phyloP scores from a whole-genome alignment of 2,888 invertebrate genomes.

The Polydrusus pterygomalis region DNA sequence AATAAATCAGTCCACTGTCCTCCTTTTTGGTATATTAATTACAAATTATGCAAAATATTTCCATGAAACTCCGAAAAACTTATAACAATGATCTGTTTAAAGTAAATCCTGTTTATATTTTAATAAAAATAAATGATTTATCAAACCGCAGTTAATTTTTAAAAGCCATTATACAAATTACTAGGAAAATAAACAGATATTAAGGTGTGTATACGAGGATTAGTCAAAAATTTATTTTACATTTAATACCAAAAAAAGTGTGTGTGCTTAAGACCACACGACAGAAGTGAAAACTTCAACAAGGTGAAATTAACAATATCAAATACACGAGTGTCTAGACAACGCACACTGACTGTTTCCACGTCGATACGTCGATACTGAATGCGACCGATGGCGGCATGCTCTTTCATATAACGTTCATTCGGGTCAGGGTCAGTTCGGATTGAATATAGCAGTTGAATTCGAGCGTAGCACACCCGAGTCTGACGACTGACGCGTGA shows the following conservation, averaged over 20 bases:
- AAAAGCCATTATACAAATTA: constrained; percentile 37
- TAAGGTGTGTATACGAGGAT: background rate
- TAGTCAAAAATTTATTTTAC: background rate
- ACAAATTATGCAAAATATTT: constrained; percentile 14
- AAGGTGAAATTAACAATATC: too few species aligned
- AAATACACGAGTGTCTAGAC: too few species aligned
- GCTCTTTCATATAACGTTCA: too few species aligned
- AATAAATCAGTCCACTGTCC: constrained; percentile 5
- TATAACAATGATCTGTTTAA: constrained; percentile 32
- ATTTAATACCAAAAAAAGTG: background rate
- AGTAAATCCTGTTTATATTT: constrained; percentile 31
- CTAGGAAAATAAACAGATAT: constrained; percentile 33
- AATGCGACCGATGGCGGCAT: too few species aligned
- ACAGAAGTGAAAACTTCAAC: too few species aligned
- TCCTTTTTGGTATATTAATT: constrained; percentile 5
- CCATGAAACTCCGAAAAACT: constrained; percentile 16
- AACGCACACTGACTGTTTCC: too few species aligned
- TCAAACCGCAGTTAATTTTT: constrained; percentile 28
- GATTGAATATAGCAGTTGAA: too few species aligned
- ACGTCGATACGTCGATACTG: too few species aligned
- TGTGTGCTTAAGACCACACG: too few species aligned
- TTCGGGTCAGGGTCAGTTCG: too few species aligned
- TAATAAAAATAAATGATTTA: constrained; percentile 42
- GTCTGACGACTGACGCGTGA: too few species aligned
- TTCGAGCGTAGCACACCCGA: too few species aligned